Evolutionary conservation across 1,140 invertebrate species (phyloP).

Genomic region (Paralvinella palmiformis): DNA sequence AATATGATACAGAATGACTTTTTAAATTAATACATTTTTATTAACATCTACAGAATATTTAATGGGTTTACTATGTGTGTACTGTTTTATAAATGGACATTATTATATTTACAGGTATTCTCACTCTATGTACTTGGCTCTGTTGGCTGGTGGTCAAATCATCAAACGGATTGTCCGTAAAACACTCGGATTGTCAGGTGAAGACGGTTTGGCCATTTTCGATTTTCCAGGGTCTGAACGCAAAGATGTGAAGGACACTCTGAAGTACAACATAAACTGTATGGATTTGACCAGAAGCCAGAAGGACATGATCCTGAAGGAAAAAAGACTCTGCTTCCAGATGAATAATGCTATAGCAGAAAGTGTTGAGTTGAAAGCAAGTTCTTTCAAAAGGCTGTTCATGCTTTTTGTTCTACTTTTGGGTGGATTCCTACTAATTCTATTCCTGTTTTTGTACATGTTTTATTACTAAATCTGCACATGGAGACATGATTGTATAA

Average conservation of each 20-base stretch:
- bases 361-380: too few species aligned
- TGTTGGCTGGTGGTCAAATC: conserved; percentile 16
- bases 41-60: too few species aligned
- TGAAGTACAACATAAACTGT: conserved; percentile 5
- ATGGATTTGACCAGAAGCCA: background rate
- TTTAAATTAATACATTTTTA: too few species aligned
- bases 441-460: too few species aligned
- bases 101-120: conserved; percentile 13
- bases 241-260: conserved; percentile 9
- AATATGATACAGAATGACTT: too few species aligned
- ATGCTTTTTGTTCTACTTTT: too few species aligned
- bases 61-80: too few species aligned
- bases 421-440: too few species aligned
- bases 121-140: conserved; percentile 21
- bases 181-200: conserved; percentile 11
- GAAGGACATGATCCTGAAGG: conserved; percentile 14
- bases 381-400: too few species aligned
- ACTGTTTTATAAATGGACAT: too few species aligned
- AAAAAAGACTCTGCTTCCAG: conserved; percentile 9
- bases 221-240: background rate
- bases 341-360: conserved; percentile 18
- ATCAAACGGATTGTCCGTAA: conserved; percentile 14
- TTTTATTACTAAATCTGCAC: too few species aligned
- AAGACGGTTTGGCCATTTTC: conserved; percentile 14
- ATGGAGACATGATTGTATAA: too few species aligned